Base-by-base conservation (phyloP, 2,797 vertebrate species). In the Myotis myotis region DNA sequence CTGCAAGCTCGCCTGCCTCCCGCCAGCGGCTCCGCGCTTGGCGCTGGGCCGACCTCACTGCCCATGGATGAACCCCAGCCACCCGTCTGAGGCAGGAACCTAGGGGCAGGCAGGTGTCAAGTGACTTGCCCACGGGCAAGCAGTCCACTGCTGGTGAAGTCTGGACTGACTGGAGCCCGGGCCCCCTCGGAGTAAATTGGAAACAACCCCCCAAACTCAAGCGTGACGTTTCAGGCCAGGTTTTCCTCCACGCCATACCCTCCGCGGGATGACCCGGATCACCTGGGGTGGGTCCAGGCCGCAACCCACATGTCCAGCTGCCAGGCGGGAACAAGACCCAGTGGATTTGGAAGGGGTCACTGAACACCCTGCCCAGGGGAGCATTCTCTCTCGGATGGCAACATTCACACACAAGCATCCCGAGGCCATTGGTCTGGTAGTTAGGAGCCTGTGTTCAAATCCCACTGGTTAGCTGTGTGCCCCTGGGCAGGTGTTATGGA, bases 61-160 rank as follows among this genome's bases (percentile, higher is more conserved):
- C 36, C 81, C 23, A 0, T 1, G 44, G 23, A 28, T 11, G 75
- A 49, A 25, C 66, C 80, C 47, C 55, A 8, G 51, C 20, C 47
- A 13, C 25, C 66, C 2, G 23, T 1, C 22, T 57, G n/a, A 5
- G 55, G 25, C 68, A 44, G 66, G 51, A 64, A 38, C 60, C 8
- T 11, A 30, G 53, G 51, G 51, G 30, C 70, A 36, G 38, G 33
- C 55, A 53, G 64, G 62, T 49, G 94, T 72, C 57, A 16, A 92
- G 64, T n/a, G 76, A 91, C 74, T 80, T 36, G 53, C 74, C n/a
- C 88, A 94, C 76, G 89, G 87, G 86, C 90, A 87, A 6, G 1
- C 47, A 74, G 74, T n/a, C 86, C 76, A 10, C 74, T 68, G 28
- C 60, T 38, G 13, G 19, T 17, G 55, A 30, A 19, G 8, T 28